Evolutionary conservation across 2,113 vertebrate species (phyloP), one percentile per base, ranked within the genome.

Genomic region (Ptychochromis oligacanthus): DNA sequence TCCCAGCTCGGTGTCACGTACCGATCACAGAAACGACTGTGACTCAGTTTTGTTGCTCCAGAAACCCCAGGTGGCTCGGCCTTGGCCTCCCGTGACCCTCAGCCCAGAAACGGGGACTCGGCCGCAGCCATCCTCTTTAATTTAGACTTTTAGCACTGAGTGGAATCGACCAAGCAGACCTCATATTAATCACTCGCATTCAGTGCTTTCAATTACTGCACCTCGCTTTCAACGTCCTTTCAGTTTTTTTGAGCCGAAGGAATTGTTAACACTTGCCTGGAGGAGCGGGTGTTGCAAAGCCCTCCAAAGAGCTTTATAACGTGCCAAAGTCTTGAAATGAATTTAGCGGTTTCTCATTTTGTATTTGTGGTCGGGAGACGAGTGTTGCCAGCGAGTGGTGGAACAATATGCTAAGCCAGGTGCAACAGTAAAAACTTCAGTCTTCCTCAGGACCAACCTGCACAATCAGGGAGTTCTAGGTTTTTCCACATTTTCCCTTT

Each of bases 311-410:
- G 82, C 86, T 91, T 87, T 57, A 86, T 60, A 87, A 87, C 14
- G 49, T 88, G 92, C 89, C 91, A 92, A 89, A 85, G 79, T 77
- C 91, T 92, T 92, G 88, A 93, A 94, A 93, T 93, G 82, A 85
- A 79, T 88, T 92, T 88, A 89, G 87, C 28, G 26, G 67, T 80
- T 88, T 89, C 88, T 90, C 76, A 26, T 90, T 84, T 62, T 82
- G 88, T 82, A 78, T 91, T 90, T 90, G 87, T 57, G 83, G 91
- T 88, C 84, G 77, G 79, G 81, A 52, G 86, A 83, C 20, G 20
- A 85, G 65, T 5, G n/a, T 31, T 90, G 87, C 84, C 90, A 93
- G 77, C 12, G 79, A 89, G 79, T 81, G 80, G 84, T 90, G 84
- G 89, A 92, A 86, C 90, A 78, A 86, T 87, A 67, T 18, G 28